These are phyloP conservation scores for Enteromius treurensis DNA, from an alignment of 2,797 vertebrate species.

Conservation along the genomic window DNA sequence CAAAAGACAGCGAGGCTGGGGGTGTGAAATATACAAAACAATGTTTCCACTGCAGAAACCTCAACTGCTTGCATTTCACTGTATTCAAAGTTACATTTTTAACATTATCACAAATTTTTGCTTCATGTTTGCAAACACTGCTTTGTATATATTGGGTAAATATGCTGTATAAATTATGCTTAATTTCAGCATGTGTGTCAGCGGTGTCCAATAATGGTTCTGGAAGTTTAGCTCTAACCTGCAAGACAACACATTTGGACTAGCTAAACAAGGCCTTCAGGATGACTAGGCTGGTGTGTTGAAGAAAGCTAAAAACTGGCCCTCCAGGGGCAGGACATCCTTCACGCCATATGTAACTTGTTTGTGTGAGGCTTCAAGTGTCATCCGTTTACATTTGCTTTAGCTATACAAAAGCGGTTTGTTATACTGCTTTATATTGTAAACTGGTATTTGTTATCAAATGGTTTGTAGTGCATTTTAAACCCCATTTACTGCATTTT, in stretches of 20 bases:
- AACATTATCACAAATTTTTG: not conserved
- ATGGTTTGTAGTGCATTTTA: not conserved
- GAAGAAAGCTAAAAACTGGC: not conserved
- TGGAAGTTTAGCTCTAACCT: not conserved
- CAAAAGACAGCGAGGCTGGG: slow-evolving; percentile 18
- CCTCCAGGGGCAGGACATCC: not conserved
- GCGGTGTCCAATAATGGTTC: not conserved
- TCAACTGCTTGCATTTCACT: slow-evolving; percentile 4
- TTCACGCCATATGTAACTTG: not conserved
- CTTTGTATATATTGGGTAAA: not conserved
- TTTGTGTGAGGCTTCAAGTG: not conserved
- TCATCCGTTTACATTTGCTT: slow-evolving; percentile 1
- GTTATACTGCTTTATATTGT: not conserved
- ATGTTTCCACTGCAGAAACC: not conserved
- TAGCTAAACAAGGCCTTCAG: not conserved
- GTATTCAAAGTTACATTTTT: not conserved
- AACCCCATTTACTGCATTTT: not conserved
- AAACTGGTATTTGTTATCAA: not conserved
- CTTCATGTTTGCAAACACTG: not conserved
- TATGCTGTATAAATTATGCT: not conserved
- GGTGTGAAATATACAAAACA: slow-evolving; percentile 24
- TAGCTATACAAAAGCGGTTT: not conserved
- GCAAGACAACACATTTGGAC: not conserved
- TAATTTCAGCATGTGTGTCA: not conserved
- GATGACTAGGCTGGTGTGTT: not conserved